Base-by-base conservation (phyloP, 2,113 vertebrate genomes). In the Regulus satrapa region DNA sequence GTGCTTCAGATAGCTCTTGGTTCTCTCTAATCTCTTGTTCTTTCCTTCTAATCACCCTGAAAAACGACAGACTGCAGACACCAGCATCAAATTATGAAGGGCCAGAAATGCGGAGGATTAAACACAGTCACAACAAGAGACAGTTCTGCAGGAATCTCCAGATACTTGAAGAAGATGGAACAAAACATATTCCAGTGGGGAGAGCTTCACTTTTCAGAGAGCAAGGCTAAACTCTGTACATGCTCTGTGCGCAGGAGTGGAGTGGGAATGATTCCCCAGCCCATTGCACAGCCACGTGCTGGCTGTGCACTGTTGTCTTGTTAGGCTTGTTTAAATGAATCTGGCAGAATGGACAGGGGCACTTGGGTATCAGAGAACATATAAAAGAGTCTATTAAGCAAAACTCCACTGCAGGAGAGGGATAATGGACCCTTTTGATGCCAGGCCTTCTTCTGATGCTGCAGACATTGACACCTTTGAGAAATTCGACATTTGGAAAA, bases 1-100 rank as follows among this genome's bases (percentile, higher is more conserved):
- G 58, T 72, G 90, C 74, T 86, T 96, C 78, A 81, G 88, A 94
- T 61, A 84, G 67, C 54, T 86, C 56, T 88, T 68, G 51, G 46
- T 85, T 95, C 72, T 43, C 71, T 80, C 85, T 96, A 95, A 95
- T 95, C 95, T 91, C 93, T 56, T 82, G 38, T 79, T 90, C 92
- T 95, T 80, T 72, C 49, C 76, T 87, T 67, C 46, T 94, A 94
- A 84, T 94, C 90, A 46, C 7, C 3, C 85, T 77, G 58, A 67
- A 78, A 78, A 87, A 86, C 1, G 14, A 83, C 25, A 91, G 66
- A 59, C 94, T 66, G 81, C 88, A 89, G 95, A 93, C 90, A 88
- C 73, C 77, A 34, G 68, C 79, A 49, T 12, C 86, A 72, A 78
- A 64, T 54, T 46, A 45, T 38, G 51, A 69, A 34, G 5, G 1